These are phyloP conservation scores for Branchellion lobata DNA, from an alignment of 2,888 invertebrate species.

Conservation along the genomic window DNA sequence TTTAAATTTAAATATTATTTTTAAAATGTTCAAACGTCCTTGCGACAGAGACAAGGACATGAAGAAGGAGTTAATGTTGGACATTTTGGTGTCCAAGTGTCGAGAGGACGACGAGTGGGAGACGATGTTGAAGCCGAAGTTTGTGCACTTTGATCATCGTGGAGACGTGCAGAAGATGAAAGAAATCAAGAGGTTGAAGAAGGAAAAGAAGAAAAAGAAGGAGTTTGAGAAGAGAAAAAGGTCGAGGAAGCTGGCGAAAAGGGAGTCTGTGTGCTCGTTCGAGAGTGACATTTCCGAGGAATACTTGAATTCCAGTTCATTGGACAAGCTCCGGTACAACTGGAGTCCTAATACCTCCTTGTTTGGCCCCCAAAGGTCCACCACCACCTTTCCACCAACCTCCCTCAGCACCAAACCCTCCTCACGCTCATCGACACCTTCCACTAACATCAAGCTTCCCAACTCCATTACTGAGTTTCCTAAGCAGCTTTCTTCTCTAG, in stretches of 20 bases:
- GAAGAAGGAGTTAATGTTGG: neutral
- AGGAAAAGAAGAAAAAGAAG: neutral
- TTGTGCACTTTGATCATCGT: neutral
- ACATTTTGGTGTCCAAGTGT: constrained; percentile 3
- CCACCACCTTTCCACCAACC: too few relatives aligned
- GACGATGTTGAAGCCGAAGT: neutral
- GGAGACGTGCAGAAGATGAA: neutral
- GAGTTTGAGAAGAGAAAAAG: neutral
- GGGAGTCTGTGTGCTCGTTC: neutral
- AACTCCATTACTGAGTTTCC: neutral
- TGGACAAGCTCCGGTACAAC: neutral
- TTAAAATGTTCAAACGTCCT: too few relatives aligned
- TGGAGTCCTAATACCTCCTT: neutral
- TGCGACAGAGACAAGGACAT: constrained; percentile 1
- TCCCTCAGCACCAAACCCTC: too few relatives aligned
- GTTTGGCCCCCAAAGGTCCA: neutral
- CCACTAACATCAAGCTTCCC: neutral
- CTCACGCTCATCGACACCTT: too few relatives aligned
- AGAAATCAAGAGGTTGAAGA: neutral
- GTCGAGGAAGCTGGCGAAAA: neutral
- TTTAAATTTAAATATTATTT: too few relatives aligned
- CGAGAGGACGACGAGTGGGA: constrained; percentile 8
- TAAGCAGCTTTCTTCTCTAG: too few relatives aligned
- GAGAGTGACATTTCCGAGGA: neutral
- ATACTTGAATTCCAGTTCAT: neutral